These are phyloP conservation scores for Aplocera efformata DNA, from an alignment of 2,888 invertebrate genomes.

Conservation along the genomic window DNA sequence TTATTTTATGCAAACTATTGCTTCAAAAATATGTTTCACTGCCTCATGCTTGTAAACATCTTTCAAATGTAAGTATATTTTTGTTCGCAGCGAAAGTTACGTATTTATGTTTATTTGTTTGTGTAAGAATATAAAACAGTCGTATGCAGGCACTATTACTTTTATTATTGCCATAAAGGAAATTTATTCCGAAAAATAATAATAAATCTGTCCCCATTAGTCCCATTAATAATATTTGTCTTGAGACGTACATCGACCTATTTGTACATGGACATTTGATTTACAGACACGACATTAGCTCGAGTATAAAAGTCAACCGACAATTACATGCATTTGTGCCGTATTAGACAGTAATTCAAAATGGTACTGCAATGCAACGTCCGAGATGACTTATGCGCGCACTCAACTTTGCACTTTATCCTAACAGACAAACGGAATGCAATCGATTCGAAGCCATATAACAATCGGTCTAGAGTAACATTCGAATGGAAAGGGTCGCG, in stretches of 20 bases:
- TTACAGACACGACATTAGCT: slow-evolving; percentile 49
- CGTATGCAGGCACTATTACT: too few relatives aligned
- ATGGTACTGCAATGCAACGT: slow-evolving; percentile 44
- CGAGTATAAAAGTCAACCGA: slow-evolving; percentile 58
- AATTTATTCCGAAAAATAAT: not conserved
- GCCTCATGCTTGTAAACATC: too few relatives aligned
- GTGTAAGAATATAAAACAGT: too few relatives aligned
- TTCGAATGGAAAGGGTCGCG: slow-evolving; percentile 10
- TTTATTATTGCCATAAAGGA: not conserved
- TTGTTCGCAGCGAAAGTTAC: too few relatives aligned
- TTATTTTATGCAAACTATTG: too few relatives aligned
- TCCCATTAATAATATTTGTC: slow-evolving; percentile 15
- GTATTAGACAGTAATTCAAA: slow-evolving; percentile 60
- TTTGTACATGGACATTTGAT: slow-evolving; percentile 58
- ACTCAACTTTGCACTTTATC: slow-evolving; percentile 37
- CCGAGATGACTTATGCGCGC: slow-evolving; percentile 59
- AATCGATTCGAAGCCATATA: slow-evolving; percentile 26
- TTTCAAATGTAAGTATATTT: too few relatives aligned
- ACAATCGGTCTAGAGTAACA: slow-evolving; percentile 9
- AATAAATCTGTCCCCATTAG: not conserved
- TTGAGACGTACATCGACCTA: slow-evolving; percentile 34
- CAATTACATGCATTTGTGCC: slow-evolving; percentile 63
- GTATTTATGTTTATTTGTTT: too few relatives aligned
- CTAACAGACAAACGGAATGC: slow-evolving; percentile 24
- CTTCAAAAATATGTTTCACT: too few relatives aligned